phyloP scores from a whole-genome alignment of 2,797 vertebrate species.

The Catharus ustulatus region DNA sequence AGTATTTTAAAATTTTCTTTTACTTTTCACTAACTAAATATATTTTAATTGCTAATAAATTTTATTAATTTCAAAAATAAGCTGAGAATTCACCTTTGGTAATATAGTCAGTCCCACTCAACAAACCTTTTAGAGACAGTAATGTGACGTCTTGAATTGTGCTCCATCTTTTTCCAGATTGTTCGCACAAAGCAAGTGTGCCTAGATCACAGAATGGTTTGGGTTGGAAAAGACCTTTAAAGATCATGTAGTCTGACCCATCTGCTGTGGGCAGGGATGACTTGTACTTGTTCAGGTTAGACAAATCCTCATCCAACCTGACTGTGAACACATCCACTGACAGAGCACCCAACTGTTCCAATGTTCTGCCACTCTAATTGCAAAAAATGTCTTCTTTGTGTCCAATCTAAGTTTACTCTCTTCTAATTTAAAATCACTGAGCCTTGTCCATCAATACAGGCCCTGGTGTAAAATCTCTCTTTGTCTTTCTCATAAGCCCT shows the following conservation, averaged over 20 bases:
- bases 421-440: neutral
- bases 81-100: neutral
- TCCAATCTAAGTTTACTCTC: neutral
- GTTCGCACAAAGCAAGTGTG: neutral
- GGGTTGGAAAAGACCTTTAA: neutral
- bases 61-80: neutral
- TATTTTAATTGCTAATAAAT: neutral
- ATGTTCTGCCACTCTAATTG: fast-evolving
- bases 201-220: neutral
- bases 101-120: neutral
- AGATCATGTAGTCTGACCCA: neutral
- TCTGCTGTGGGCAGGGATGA: neutral
- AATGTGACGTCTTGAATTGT: neutral
- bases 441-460: neutral
- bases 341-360: neutral
- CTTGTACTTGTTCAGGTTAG: neutral
- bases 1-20: neutral
- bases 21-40: neutral
- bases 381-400: neutral
- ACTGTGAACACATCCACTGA: neutral
- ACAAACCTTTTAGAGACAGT: neutral
- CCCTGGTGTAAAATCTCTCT: neutral
- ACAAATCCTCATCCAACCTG: neutral
- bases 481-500: fast-evolving
- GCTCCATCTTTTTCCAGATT: neutral